phyloP scores from a whole-genome alignment of 2,888 invertebrate species.

The Machimus rusticus region DNA sequence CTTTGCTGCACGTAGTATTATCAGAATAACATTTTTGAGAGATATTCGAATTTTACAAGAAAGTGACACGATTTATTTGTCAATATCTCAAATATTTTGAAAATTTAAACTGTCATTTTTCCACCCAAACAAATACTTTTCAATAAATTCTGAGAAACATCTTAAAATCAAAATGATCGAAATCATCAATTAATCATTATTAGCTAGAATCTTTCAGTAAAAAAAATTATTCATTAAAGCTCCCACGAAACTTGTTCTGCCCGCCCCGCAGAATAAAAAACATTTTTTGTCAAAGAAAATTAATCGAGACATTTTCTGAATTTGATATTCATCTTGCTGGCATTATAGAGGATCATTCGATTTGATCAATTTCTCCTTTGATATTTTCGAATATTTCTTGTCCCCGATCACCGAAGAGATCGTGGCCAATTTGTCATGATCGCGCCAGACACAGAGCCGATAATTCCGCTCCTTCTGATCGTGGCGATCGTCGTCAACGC shows the following conservation, averaged over 20 bases:
- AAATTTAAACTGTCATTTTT: neutral
- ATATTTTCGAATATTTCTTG: conserved; percentile 10
- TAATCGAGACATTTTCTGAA: conserved; percentile 20
- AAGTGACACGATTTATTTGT: neutral
- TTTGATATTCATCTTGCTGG: conserved; percentile 11
- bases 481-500: neutral
- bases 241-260: neutral
- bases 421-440: conserved; percentile 25
- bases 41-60: neutral
- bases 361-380: conserved; percentile 23
- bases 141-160: neutral
- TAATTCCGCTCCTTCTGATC: neutral
- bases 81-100: neutral
- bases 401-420: neutral
- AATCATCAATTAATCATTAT: conserved; percentile 9
- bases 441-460: neutral
- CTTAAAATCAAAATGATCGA: neutral
- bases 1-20: neutral
- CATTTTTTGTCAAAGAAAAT: conserved; percentile 22
- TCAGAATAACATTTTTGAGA: neutral
- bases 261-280: neutral
- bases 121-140: neutral
- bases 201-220: neutral
- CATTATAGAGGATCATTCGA: conserved; percentile 1
- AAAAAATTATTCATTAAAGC: neutral